Evolutionary conservation across 2,888 invertebrate genomes (phyloP), one percentile per base, ranked within the genome.

Genomic region (Trichogramma dendrolimi): DNA sequence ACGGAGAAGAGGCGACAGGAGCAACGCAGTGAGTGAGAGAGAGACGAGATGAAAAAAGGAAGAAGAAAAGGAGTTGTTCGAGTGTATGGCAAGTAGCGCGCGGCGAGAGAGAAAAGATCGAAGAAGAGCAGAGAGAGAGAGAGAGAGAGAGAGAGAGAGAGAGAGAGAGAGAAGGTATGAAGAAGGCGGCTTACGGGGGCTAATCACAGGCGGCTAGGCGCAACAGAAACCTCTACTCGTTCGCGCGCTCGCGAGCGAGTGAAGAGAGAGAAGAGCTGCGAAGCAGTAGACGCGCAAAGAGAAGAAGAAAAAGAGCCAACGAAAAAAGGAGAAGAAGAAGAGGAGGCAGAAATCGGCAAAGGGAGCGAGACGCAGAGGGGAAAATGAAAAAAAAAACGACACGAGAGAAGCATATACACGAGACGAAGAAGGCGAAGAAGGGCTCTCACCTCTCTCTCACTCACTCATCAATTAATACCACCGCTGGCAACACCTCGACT

Each of bases 391-490:
- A 27, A 27, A 27, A 27, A 27, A 27, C 27, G 27, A 27, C 27
- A 27, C 27, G 27, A 27, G 27, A 27, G 27, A 27, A 27, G 27
- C 27, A 27, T 27, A 27, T 27, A 27, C 70, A 70, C 70, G 70
- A 70, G 68, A 71, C 68, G 71, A 67, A 68, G 70, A 27, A 27
- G 27, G 27, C 27, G 27, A 27, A 27, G 27, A 27, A 27, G 27
- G 65, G 72, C 70, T 71, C 71, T 72, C 73, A 27, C 27, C 27
- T 27, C 27, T 27, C 27, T 27, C 27, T 27, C 27, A 27, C 27
- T 27, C 27, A 27, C 27, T 27, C 73, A 75, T 75, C 75, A 75
- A 75, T 75, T 75, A 75, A 75, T 75, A 75, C 72, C 74, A 74
- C 74, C 74, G 73, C 71, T 71, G 73, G 75, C 74, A 75, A 75